Base-by-base conservation (phyloP, 2,888 invertebrate species). In the Drosophila flavopinicola region DNA sequence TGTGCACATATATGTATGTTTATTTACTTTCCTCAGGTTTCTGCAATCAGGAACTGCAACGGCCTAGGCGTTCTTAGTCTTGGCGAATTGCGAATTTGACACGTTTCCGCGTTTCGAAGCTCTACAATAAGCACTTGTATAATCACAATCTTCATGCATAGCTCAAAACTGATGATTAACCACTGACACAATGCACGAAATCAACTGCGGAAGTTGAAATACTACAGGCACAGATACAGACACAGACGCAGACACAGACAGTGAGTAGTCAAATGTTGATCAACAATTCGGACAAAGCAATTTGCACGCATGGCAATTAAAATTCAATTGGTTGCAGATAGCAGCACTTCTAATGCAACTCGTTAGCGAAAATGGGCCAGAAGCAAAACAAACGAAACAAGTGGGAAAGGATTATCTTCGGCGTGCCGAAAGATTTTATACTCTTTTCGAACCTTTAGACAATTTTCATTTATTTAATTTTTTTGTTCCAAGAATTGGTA, bases 71-170 rank as follows among this genome's bases (percentile, higher is more conserved):
- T 44, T 44, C 6, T 10, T 35, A 20, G 10, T 41, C 25, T 25
- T 6, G 13, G 39, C 25, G 25, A 29, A 23, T 38, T 1, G 25
- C 20, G 37, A 38, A 37, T 56, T 74, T 25, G 41, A 38, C 65
- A 58, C 72, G 68, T 66, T 47, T 38, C 25, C 17, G 41, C 27
- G 68, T 68, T 60, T 20, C 44, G 13, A 39, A 20, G 4, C 20
- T 24, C n/a, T 29, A 41, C 25, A 7, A 27, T 44, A 24, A 24
- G 9, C 11, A 25, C n/a, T 59, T 30, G 29, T 25, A 33, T 48
- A 27, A 35, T 39, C 27, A 15, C 30, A 35, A 42, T 13, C 41
- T 51, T 52, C 32, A 35, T 49, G 63, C 54, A 47, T 38, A 44
- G 25, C 32, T 32, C 17, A 39, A 27, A 38, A n/a, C 35, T 39